Base-by-base conservation (phyloP, 2,888 invertebrate species). In the Athalia cordata region DNA sequence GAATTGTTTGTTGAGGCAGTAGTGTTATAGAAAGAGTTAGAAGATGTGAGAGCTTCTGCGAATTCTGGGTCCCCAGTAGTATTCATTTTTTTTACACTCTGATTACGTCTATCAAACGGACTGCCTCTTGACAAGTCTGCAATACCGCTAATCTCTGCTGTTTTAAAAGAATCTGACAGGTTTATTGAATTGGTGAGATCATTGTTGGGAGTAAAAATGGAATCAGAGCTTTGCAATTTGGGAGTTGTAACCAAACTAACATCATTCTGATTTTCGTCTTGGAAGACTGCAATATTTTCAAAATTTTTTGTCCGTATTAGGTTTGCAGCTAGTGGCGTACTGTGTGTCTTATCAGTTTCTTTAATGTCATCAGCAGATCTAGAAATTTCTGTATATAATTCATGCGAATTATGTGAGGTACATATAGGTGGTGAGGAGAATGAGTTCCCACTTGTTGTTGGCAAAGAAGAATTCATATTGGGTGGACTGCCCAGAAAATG, bases 221-320 rank as follows among this genome's bases (percentile, higher is more conserved):
- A 75, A 11, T 61, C 75, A 4, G 62, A n/a, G 43, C 75, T 75
- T 29, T 62, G 62, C 5, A 50, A 50, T 52, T 75, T 75, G 4
- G 75, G 62, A 4, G 75, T 67, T 11, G 72, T 70, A 11, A 75
- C 79, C 8, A 79, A 52, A 7, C 77, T 77, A 29, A 82, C 76
- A 47, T 81, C 80, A 47, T 84, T 85, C 13, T 82, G 82, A 81
- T 85, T 86, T 15, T 84, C 85, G 64, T 86, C 85, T n/a, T 75
- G 84, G 47, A 78, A 75, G 5, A 72, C 49, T 0, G 82, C 61
- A 4, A 85, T 82, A 72, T 86, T 80, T 43, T 86, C 81, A 45
- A 83, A 84, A 76, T 85, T 83, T 59, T 79, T 87, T 13, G 82
- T 79, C 61, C 85, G 80, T 15, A 80, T 79, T 11, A 86, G 74